Evolutionary conservation across 2,797 vertebrate species (phyloP), one percentile per base, ranked within the genome.

Genomic region (Alauda arvensis): DNA sequence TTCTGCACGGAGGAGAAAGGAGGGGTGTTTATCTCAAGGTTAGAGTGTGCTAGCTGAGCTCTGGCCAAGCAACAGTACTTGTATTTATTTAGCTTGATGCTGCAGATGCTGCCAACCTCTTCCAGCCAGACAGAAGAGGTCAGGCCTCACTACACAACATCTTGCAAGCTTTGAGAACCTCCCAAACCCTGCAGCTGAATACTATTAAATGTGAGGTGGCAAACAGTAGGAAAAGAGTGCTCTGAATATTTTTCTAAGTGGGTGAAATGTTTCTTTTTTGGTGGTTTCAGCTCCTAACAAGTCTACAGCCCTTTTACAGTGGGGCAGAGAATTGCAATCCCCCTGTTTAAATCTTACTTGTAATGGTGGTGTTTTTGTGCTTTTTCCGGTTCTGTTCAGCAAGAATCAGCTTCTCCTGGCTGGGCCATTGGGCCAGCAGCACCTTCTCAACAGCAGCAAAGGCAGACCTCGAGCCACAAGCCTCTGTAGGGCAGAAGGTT

Each of bases 401-500:
- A 69, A 96, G 95, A 26, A 99, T 96, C 48, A 96, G 2, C 60
- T 93, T 83, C 83, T 98, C 96, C 83, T 98, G 97, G 43, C 82
- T 71, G 5, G 94, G 91, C 99, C 98, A 99, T 51, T 97, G 97
- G 21, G 65, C 60, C 89, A 95, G 97, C 74, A 99, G 94, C 28
- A 45, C 87, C 29, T 96, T 78, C 89, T 98, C 96, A 37, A 98
- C 69, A 18, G 95, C 91, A 20, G 72, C 59, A 49, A 98, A 97
- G 1, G 97, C 69, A 42, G 93, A 81, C 12, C 60, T 71, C 0
- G 68, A 81, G 28, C 92, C 83, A 93, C 98, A 99, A 40, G 89
- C 16, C 19, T 85, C 88, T 92, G 72, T 60, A 96, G 45, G 65
- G 37, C 39, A 89, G 62, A 82, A 57, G 9, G 17, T 43, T 29